Evolutionary conservation across 1,140 invertebrate genomes (phyloP).

Genomic region (Drosophila repleta): DNA sequence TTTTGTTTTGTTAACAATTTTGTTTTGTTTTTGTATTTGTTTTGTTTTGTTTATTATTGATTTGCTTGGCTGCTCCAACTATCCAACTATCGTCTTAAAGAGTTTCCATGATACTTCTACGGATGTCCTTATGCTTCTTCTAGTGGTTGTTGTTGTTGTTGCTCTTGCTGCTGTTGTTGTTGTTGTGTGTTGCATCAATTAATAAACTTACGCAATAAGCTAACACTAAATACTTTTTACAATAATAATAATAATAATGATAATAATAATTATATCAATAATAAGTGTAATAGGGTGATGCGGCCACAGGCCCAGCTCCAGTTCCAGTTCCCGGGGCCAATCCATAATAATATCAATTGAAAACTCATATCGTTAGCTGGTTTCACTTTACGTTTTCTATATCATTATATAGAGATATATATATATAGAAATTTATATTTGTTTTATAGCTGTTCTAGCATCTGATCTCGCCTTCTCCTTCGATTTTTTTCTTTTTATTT

Average conservation of each 20-base stretch:
- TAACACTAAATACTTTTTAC: slow-evolving; percentile 82
- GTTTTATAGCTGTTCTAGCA: slow-evolving; percentile 41
- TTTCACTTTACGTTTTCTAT: slow-evolving; percentile 25
- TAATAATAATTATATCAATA: slow-evolving; percentile 40
- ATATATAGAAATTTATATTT: slow-evolving; percentile 51
- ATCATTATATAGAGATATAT: no score
- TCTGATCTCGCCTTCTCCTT: slow-evolving; percentile 5
- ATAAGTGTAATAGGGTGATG: slow-evolving; percentile 35
- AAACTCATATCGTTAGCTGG: slow-evolving; percentile 65
- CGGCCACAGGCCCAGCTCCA: slow-evolving; percentile 23
- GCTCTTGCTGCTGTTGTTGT: slow-evolving; percentile 31
- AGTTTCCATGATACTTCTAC: slow-evolving; percentile 20
- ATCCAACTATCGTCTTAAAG: slow-evolving; percentile 26
- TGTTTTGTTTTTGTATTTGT: slow-evolving; percentile 60
- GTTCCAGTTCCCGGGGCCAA: slow-evolving; percentile 35
- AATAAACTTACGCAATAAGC: slow-evolving; percentile 78
- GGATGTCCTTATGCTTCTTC: slow-evolving; percentile 12
- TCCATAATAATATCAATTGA: slow-evolving; percentile 55
- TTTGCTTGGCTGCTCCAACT: slow-evolving; percentile 47
- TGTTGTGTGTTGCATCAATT: slow-evolving; percentile 49
- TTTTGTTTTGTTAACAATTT: slow-evolving; percentile 74
- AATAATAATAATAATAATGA: slow-evolving; percentile 73
- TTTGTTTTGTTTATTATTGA: slow-evolving; percentile 62
- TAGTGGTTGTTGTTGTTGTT: slow-evolving; percentile 29
- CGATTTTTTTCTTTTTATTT: slow-evolving; percentile 9